Evolutionary conservation across 2,888 invertebrate species (phyloP), one percentile per base, ranked within the genome.

Genomic region (Thecocarcelia acutangulata): DNA sequence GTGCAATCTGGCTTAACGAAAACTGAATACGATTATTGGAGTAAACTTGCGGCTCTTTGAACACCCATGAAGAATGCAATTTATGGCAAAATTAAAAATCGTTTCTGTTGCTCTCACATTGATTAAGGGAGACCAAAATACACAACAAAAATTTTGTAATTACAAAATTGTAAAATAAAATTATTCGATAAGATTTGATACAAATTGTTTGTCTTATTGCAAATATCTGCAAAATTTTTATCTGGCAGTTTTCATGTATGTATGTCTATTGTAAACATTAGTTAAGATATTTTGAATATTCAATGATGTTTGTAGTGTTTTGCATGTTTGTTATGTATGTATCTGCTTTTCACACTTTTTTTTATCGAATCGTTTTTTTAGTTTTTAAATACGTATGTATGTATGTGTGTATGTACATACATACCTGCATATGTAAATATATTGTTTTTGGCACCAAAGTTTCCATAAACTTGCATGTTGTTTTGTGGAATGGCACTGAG

Each of bases 231-330:
- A 83, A 83, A 86, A 72, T 85, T 85, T 81, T 44, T 81, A 84
- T 85, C 84, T 85, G 86, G 86, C 85, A 84, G 84, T 84, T 87
- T 86, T 84, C 83, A 85, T 86, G 85, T 87, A 86, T 80, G 69
- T 80, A 64, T 69, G 74, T 74, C 54, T 77, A 42, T 74, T 73
- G 63, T 69, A 68, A 73, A 68, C 69, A 85, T 24, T 89, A 88
- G 87, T 85, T 86, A 74, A 84, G 28, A 66, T 79, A 66, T 79
- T 86, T 89, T 87, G 85, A 87, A 88, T 89, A 88, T 88, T 88
- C 86, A 88, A 87, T 88, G 87, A 88, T 83, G 73, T 83, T 84
- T 66, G 56, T 66, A 66, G 66, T 28, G 54, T 66, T 58, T 48
- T 64, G 64, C 64, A 64, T 61, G 44, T 46, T 56, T 46, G 24